Evolutionary conservation across 2,888 invertebrate species (phyloP).

Genomic region (Adelphocoris suturalis): DNA sequence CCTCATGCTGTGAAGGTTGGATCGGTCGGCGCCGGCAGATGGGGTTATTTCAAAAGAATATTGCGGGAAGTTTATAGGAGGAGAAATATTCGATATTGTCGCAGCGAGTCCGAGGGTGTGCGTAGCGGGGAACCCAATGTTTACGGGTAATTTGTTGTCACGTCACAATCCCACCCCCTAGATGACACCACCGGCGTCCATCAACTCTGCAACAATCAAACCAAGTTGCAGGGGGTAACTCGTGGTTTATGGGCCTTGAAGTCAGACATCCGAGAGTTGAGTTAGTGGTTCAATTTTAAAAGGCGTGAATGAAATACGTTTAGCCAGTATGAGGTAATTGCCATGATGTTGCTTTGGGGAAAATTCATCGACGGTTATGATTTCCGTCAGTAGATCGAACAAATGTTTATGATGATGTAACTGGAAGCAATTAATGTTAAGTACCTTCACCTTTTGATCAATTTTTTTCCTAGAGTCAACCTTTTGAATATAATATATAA

Average conservation of each 20-base stretch:
- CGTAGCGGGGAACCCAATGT: neutral
- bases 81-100: conserved; percentile 22
- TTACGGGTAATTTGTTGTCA: conserved; percentile 39
- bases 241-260: conserved; percentile 18
- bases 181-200: conserved; percentile 14
- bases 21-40: neutral
- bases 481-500: no score
- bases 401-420: no score
- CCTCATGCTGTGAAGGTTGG: neutral
- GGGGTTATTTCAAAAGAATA: neutral
- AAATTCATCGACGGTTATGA: neutral
- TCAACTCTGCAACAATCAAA: conserved; percentile 30
- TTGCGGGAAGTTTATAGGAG: neutral
- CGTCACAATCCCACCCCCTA: neutral
- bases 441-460: no score
- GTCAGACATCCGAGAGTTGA: conserved; percentile 30
- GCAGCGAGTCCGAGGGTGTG: neutral
- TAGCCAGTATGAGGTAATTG: neutral
- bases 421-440: no score
- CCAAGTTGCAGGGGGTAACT: neutral
- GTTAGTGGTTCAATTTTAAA: conserved; percentile 23
- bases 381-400: neutral
- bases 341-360: neutral
- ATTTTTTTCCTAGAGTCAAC: no score
- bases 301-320: conserved; percentile 25